Conservation (phyloP, 2,797 vertebrate genomes). For the Enteromius viviparus region DNA sequence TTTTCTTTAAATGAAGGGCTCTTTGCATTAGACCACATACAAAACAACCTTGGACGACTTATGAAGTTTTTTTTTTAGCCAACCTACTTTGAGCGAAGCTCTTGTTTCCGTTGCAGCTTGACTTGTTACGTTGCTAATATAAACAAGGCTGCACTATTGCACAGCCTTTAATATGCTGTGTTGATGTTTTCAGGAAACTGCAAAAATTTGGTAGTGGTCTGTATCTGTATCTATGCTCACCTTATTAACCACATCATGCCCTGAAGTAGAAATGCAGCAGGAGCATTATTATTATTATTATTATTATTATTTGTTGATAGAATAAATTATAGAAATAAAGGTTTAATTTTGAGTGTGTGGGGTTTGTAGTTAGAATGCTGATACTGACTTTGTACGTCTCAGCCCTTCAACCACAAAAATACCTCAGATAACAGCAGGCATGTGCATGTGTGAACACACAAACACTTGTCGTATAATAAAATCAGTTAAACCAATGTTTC, state of each 20-base stretch:
- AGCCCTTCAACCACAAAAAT: background rate
- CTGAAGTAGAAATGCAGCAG: background rate
- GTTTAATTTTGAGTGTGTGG: background rate
- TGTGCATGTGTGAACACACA: background rate
- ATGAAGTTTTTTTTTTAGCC: background rate
- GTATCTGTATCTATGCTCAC: background rate
- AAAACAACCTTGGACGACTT: background rate
- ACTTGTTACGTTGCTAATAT: background rate
- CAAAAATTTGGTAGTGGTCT: background rate
- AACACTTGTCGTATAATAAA: background rate
- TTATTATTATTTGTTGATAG: background rate
- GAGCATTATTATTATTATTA: too few relatives aligned
- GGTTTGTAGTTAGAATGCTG: background rate
- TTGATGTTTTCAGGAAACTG: constrained; percentile 19
- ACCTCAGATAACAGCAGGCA: background rate
- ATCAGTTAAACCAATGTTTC: constrained; percentile 43
- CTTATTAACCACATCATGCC: constrained; percentile 20
- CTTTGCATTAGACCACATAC: background rate
- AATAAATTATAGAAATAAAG: background rate
- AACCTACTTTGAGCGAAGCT: background rate
- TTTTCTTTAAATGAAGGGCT: background rate
- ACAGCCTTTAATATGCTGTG: background rate
- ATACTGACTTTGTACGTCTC: background rate
- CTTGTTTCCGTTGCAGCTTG: background rate
- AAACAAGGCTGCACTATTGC: constrained; percentile 10